Conservation (phyloP, 2,113 vertebrate species). For the Xenopus laevis region DNA sequence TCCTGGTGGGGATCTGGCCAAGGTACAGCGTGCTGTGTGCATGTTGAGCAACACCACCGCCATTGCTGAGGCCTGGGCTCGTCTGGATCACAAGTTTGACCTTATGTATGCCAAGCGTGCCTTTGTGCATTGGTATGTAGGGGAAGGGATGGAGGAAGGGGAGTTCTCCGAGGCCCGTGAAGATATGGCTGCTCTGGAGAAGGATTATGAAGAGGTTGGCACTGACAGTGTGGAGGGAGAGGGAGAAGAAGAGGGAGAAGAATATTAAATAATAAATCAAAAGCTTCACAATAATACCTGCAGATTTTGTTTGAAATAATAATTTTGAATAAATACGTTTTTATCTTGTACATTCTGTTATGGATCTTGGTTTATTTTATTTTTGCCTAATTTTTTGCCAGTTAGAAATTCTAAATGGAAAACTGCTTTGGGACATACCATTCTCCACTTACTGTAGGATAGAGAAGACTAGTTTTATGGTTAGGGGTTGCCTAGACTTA, state of each 20-base stretch:
- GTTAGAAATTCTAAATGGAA: too few relatives aligned
- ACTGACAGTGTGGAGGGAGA: conserved; percentile 51
- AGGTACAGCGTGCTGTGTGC: conserved; percentile 51
- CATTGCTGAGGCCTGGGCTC: conserved; percentile 79
- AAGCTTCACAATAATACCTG: conserved; percentile 65
- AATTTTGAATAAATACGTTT: conserved; percentile 41
- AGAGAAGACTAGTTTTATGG: too few relatives aligned
- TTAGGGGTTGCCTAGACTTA: too few relatives aligned
- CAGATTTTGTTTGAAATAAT: conserved; percentile 70
- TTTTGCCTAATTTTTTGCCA: too few relatives aligned
- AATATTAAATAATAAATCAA: background rate
- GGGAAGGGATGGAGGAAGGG: conserved; percentile 79
- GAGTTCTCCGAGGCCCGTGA: conserved; percentile 83
- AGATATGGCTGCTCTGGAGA: conserved; percentile 77
- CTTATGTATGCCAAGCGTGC: conserved; percentile 82
- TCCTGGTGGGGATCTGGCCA: conserved; percentile 75
- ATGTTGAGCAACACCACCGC: conserved; percentile 82
- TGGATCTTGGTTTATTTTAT: too few relatives aligned
- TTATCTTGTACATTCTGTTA: background rate
- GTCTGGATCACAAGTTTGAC: conserved; percentile 80
- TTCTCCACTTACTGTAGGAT: too few relatives aligned
- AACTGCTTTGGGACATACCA: too few relatives aligned
- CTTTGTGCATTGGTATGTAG: conserved; percentile 80
- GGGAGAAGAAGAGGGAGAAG: conserved; percentile 47
- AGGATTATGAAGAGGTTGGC: conserved; percentile 40